A percentile compares a stretch with the other conserved stretches of the same genome.
Conservation (phyloP, 2,113 vertebrate genomes). For the Lagenorhynchus albirostris region DNA sequence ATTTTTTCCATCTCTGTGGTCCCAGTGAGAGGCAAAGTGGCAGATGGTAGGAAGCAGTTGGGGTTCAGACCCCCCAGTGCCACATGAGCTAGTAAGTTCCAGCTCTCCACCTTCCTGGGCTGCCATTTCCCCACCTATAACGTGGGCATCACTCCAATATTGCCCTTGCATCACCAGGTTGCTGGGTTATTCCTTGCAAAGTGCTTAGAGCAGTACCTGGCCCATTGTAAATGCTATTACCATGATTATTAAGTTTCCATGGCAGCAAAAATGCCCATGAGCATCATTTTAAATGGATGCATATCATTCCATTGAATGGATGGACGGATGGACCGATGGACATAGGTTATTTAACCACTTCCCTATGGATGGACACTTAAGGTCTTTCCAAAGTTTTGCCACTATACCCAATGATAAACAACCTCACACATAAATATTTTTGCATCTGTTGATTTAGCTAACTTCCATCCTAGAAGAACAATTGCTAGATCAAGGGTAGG, state of each 20-base stretch:
- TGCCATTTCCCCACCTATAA: no score
- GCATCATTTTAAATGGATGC: neutral
- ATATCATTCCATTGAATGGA: neutral
- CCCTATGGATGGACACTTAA: neutral
- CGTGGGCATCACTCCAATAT: neutral
- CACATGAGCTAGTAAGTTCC: neutral
- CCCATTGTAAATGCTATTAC: neutral
- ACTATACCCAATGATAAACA: neutral
- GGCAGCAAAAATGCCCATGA: neutral
- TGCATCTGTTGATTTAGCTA: neutral
- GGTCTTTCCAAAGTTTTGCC: neutral
- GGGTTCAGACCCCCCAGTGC: neutral
- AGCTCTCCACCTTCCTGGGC: neutral
- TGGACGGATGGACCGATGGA: neutral
- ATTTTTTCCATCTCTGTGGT: neutral
- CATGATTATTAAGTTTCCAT: neutral
- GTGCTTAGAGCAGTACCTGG: neutral
- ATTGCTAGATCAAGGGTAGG: neutral
- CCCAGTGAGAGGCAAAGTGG: neutral
- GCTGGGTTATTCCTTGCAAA: neutral
- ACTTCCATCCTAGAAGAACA: neutral
- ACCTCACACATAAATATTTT: neutral
- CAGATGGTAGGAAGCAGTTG: neutral
- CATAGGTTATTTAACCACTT: neutral
- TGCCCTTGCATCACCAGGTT: neutral